A percentile compares a stretch with the other conserved stretches of the same genome.
These are phyloP conservation scores for Taphrorychus bicolor DNA, from an alignment of 2,888 invertebrate genomes.

Conservation along the genomic window DNA sequence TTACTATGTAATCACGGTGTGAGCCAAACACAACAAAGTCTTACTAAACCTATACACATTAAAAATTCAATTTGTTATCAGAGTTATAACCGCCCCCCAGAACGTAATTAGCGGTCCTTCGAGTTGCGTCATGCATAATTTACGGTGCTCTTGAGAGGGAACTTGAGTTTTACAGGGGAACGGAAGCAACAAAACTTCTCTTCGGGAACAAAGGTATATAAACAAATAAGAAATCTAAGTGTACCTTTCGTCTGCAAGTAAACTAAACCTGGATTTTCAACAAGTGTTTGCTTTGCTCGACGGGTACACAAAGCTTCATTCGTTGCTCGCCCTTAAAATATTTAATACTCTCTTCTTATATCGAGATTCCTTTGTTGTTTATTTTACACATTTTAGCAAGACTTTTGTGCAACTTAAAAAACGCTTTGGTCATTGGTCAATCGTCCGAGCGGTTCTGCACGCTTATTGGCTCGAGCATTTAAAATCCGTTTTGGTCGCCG, in stretches of 20 bases:
- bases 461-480: not conserved
- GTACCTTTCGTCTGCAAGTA: not conserved
- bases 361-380: not conserved
- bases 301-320: not conserved
- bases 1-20: too few relatives aligned
- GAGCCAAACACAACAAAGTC: too few relatives aligned
- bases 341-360: not conserved
- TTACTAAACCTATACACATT: too few relatives aligned
- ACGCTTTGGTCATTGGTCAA: not conserved
- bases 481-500: not conserved
- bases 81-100: not conserved
- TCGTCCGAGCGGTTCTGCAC: not conserved
- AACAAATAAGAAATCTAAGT: slow-evolving; percentile 5
- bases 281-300: slow-evolving; percentile 9
- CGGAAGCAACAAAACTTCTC: too few relatives aligned
- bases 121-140: not conserved
- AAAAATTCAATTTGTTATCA: too few relatives aligned
- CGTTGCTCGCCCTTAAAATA: not conserved
- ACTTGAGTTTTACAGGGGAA: not conserved
- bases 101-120: not conserved
- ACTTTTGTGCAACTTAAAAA: not conserved
- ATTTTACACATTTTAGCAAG: too few relatives aligned
- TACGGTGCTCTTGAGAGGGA: not conserved
- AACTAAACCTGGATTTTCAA: slow-evolving; percentile 3
- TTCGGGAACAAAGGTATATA: not conserved